These are phyloP conservation scores for Falco punctatus DNA, from an alignment of 2,113 vertebrate genomes.

Conservation along the genomic window DNA sequence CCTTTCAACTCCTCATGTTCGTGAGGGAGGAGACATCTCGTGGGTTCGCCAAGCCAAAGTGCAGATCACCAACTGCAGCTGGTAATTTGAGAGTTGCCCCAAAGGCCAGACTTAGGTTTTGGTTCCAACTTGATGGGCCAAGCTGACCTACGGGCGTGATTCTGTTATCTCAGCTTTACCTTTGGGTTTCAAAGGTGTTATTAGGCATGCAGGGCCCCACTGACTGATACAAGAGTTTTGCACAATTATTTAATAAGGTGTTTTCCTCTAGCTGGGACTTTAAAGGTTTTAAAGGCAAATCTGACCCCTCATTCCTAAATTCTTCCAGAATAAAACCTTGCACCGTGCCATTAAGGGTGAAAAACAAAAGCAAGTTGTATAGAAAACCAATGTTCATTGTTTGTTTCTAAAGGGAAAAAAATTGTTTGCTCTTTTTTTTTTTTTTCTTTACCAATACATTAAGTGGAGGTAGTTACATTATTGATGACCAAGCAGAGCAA, in stretches of 20 bases:
- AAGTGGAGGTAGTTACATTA: background rate
- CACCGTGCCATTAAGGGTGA: accelerated
- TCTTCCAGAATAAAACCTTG: background rate
- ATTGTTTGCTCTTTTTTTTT: too few relatives aligned
- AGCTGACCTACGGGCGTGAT: background rate
- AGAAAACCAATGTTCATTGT: background rate
- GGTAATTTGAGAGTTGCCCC: background rate
- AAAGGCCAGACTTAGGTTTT: background rate
- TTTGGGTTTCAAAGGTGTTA: background rate
- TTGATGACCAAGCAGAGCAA: background rate
- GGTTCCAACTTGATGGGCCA: background rate
- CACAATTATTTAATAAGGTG: background rate
- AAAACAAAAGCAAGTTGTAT: background rate
- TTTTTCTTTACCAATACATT: background rate
- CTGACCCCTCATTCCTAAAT: background rate
- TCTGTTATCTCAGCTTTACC: background rate
- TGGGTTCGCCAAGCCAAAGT: background rate
- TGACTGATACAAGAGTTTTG: background rate
- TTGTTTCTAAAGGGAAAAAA: background rate
- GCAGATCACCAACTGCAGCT: background rate
- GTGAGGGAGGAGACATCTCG: accelerated
- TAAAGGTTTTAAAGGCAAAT: background rate
- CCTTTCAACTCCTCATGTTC: background rate
- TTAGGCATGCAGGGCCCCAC: background rate
- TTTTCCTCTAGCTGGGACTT: background rate